Percentiles rank a stretch among this genome's conserved stretches.
Conservation (phyloP, 2,888 invertebrate species). For the Drosophila mimetica region DNA sequence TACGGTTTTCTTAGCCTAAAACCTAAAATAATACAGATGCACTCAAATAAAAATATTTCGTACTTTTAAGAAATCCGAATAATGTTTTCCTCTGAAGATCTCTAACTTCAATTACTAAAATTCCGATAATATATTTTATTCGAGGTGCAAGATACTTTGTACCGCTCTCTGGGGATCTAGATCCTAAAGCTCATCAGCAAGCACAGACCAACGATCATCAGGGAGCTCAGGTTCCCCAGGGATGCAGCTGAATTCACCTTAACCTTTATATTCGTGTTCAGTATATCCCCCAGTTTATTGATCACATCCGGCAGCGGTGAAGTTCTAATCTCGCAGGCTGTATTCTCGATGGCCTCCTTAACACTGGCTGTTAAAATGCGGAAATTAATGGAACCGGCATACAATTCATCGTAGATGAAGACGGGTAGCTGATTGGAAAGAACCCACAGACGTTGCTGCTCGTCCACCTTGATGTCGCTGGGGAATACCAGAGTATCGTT, state of each 20-base stretch:
- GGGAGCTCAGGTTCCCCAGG: conserved; percentile 13
- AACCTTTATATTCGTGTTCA: conserved; percentile 82
- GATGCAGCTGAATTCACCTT: conserved; percentile 16
- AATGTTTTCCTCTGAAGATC: not conserved
- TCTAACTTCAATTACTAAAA: not conserved
- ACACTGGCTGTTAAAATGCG: conserved; percentile 89
- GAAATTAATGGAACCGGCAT: conserved; percentile 88
- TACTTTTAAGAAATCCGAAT: conserved; percentile 10
- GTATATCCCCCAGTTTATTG: conserved; percentile 86
- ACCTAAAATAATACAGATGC: conserved; percentile 39
- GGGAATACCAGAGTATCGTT: conserved; percentile 90
- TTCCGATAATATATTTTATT: not conserved
- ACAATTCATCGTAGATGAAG: conserved; percentile 88
- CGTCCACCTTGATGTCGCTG: conserved; percentile 91
- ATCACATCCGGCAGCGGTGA: conserved; percentile 86
- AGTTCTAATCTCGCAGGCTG: conserved; percentile 88
- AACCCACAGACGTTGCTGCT: conserved; percentile 89
- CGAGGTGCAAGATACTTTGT: conserved; percentile 7
- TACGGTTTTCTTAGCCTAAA: conserved; percentile 28
- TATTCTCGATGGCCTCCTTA: conserved; percentile 89
- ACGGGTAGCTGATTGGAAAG: conserved; percentile 89
- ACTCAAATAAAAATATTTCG: conserved; percentile 36
- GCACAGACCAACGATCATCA: conserved; percentile 22
- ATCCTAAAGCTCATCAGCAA: conserved; percentile 35
- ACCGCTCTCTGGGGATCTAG: conserved; percentile 5